A percentile compares a stretch with the other conserved stretches of the same genome.
Conservation (phyloP, 2,113 vertebrate genomes). For the Lophura nycthemera region DNA sequence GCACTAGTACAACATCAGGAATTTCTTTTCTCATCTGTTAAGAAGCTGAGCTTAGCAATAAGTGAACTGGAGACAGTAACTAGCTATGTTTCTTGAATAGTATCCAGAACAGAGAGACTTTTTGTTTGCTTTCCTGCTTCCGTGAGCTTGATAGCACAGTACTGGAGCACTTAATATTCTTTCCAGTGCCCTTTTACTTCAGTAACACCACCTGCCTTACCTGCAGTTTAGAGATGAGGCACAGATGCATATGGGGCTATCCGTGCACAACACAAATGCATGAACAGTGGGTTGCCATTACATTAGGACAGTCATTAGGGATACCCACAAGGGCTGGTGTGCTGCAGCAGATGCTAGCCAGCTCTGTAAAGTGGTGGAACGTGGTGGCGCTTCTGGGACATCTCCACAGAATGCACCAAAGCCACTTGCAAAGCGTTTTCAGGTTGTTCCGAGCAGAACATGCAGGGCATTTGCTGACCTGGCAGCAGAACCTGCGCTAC, state of each 20-base stretch:
- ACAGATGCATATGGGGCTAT: fast-evolving
- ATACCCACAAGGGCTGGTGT: fast-evolving
- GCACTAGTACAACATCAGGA: constrained; percentile 12
- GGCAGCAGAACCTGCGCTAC: background rate
- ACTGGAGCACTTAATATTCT: background rate
- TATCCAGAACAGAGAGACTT: background rate
- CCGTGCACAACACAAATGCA: background rate
- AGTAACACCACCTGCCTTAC: background rate
- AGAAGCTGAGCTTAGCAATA: background rate
- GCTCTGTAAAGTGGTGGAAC: background rate
- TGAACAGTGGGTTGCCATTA: background rate
- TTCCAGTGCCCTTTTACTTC: background rate
- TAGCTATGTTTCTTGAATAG: background rate
- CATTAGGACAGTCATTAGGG: background rate
- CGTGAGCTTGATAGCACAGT: background rate
- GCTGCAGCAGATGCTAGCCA: background rate
- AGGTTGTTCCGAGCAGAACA: fast-evolving
- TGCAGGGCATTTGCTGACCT: fast-evolving
- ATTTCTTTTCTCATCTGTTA: background rate
- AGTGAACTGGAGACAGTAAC: background rate
- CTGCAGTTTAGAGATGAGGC: background rate
- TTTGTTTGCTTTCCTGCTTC: background rate
- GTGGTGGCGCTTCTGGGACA: too few relatives aligned
- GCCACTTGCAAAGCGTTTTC: background rate
- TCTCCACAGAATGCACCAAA: background rate